phyloP scores from a whole-genome alignment of 2,888 invertebrate species.

The Leuctra nigra region DNA sequence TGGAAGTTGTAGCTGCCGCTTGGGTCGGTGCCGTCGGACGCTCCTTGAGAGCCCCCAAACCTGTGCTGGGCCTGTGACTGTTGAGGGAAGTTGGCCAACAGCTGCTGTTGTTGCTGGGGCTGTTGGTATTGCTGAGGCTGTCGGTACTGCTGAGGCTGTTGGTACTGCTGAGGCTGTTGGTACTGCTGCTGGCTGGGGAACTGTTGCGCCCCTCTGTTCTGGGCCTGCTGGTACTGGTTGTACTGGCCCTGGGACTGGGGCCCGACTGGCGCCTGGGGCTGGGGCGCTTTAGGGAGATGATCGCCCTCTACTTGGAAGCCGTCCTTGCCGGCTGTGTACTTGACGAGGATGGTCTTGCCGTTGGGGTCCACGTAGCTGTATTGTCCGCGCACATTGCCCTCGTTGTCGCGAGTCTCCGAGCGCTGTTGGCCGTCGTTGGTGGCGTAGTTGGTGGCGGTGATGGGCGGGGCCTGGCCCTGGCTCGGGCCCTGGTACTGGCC shows the following conservation, averaged over 20 bases:
- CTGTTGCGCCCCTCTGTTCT: slow-evolving; percentile 7
- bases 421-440: slow-evolving; percentile 27
- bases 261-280: neutral
- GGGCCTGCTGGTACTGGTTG: slow-evolving; percentile 16
- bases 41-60: slow-evolving; percentile 1
- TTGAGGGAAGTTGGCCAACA: neutral
- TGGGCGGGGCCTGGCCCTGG: slow-evolving; percentile 19
- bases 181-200: slow-evolving; percentile 18
- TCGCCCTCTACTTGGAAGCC: slow-evolving; percentile 32
- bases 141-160: slow-evolving; percentile 7
- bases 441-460: slow-evolving; percentile 21
- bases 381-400: slow-evolving; percentile 28
- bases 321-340: slow-evolving; percentile 41
- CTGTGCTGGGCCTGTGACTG: slow-evolving; percentile 18
- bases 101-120: slow-evolving; percentile 17
- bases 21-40: neutral
- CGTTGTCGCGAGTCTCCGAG: slow-evolving; percentile 26
- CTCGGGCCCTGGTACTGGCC: neutral
- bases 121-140: slow-evolving; percentile 15
- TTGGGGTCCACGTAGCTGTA: slow-evolving; percentile 56
- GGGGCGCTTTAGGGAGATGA: slow-evolving; percentile 24
- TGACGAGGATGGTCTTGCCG: slow-evolving; percentile 57
- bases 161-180: slow-evolving; percentile 21
- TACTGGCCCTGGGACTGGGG: slow-evolving; percentile 21
- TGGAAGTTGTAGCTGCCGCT: slow-evolving; percentile 8